phyloP scores from a whole-genome alignment of 1,140 invertebrate genomes.

The Rhynchophorus ferrugineus region DNA sequence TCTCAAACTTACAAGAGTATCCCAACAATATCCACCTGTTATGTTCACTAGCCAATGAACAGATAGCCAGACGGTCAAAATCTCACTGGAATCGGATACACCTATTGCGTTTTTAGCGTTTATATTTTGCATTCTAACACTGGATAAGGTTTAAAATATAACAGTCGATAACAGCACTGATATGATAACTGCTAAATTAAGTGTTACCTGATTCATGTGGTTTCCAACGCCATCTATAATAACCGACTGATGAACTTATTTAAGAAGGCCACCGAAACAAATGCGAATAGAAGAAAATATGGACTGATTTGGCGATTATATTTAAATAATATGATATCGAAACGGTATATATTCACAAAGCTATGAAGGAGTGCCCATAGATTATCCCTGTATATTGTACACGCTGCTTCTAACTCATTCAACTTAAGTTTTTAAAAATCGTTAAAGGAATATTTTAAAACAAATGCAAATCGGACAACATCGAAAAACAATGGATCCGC shows the following conservation, averaged over 20 bases:
- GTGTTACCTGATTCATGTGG: background rate
- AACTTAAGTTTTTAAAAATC: no score
- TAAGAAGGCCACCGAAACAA: slow-evolving; percentile 32
- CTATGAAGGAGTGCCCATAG: slow-evolving; percentile 61
- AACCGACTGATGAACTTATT: slow-evolving; percentile 39
- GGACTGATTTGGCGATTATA: slow-evolving; percentile 52
- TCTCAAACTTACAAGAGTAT: slow-evolving; percentile 44
- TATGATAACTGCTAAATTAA: slow-evolving; percentile 32
- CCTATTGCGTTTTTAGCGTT: slow-evolving; percentile 33
- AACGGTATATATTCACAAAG: slow-evolving; percentile 46
- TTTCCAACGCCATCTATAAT: slow-evolving; percentile 22
- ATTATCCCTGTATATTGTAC: no score
- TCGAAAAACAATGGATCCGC: no score
- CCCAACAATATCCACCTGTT: slow-evolving; percentile 52
- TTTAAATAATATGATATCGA: slow-evolving; percentile 45
- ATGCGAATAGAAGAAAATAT: slow-evolving; percentile 42
- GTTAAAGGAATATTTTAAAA: no score
- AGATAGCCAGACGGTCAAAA: slow-evolving; percentile 30
- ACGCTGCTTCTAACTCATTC: no score
- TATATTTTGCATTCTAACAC: slow-evolving; percentile 37
- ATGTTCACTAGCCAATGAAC: slow-evolving; percentile 33
- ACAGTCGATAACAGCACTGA: slow-evolving; percentile 29
- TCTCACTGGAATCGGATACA: slow-evolving; percentile 35
- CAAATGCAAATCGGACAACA: no score
- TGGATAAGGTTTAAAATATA: slow-evolving; percentile 27